These are phyloP conservation scores for Drosophila mayaguana DNA, from an alignment of 2,888 invertebrate genomes.

Conservation along the genomic window DNA sequence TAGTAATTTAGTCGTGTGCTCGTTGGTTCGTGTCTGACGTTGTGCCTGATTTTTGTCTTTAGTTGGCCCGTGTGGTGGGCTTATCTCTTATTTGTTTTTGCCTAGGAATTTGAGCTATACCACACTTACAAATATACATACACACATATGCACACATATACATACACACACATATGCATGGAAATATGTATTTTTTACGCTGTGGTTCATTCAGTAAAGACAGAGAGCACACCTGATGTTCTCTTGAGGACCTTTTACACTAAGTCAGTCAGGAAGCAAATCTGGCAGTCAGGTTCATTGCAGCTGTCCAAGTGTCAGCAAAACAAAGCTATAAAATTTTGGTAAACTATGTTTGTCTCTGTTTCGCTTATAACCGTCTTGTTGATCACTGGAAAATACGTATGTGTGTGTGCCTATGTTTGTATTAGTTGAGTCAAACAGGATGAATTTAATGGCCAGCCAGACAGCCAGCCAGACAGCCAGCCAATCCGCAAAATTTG, in stretches of 20 bases:
- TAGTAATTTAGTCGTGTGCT: slow-evolving; percentile 55
- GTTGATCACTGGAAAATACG: slow-evolving; percentile 15
- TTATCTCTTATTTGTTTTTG: slow-evolving; percentile 64
- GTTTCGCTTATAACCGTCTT: slow-evolving; percentile 16
- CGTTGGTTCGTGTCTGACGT: slow-evolving; percentile 39
- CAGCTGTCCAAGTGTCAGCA: slow-evolving; percentile 42
- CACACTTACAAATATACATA: slow-evolving; percentile 2
- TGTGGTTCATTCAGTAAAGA: slow-evolving; percentile 12
- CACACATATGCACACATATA: slow-evolving; percentile 5
- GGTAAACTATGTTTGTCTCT: slow-evolving; percentile 46
- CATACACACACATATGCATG: not conserved
- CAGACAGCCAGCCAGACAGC: slow-evolving; percentile 31
- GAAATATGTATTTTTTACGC: slow-evolving; percentile 9
- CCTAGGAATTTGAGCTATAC: slow-evolving; percentile 60
- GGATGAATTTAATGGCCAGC: slow-evolving; percentile 42
- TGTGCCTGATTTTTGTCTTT: slow-evolving; percentile 38
- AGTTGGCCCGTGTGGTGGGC: slow-evolving; percentile 44
- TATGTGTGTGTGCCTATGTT: not conserved
- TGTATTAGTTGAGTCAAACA: slow-evolving; percentile 26
- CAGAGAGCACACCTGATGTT: slow-evolving; percentile 51
- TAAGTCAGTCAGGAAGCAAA: slow-evolving; percentile 44
- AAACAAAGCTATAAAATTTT: slow-evolving; percentile 51
- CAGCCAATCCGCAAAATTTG: slow-evolving; percentile 28
- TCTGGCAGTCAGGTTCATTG: slow-evolving; percentile 27
- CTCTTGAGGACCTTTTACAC: slow-evolving; percentile 16